Base-by-base conservation (phyloP, 2,888 invertebrate genomes). In the Cheiracanthium punctorium region DNA sequence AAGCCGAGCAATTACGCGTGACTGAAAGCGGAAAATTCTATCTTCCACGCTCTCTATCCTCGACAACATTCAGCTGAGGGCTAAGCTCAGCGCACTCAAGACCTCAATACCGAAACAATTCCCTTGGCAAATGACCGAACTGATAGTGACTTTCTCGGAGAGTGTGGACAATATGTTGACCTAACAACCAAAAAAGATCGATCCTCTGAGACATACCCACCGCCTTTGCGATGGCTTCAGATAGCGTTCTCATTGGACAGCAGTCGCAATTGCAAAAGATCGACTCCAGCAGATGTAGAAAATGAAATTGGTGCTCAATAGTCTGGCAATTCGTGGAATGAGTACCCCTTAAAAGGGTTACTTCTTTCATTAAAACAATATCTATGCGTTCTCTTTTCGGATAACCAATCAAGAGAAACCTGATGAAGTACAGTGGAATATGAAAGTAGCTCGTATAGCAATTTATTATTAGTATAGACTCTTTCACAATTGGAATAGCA, bases 141-240 rank as follows among this genome's bases (percentile, higher is more conserved):
- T 82, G 82, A 82, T 82, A 82, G 77, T 33, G 72, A 71, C 82
- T 71, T 71, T 58, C 58, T 58, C 28, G 65, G 70, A 64, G 82
- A 82, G 82, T 82, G 82, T 71, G 82, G 84, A 84, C 84, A 84
- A 73, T 84, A 84, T 79, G 84, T 77, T 84, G 84, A 82, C 82
- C 82, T 82, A 82, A 82, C 82, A 82, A 71, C 84, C 79, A 69
- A 37, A 41, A 67, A 67, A 79, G 84, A 84, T 84, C 84, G 84
- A 84, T 84, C 84, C 84, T 84, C 67, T 37, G 84, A 84, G 84
- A 84, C 84, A 77, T 77, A 58, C 70, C 69, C 73, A 67, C 75
- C 30, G 71, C 82, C 65, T 58, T 37, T 70, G 30, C 58, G 58
- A 74, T 58, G 75, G 75, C 58, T 70, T 41, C 73, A 81, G 74